phyloP scores from a whole-genome alignment of 2,888 invertebrate species.

The Meiosimyza decipiens region DNA sequence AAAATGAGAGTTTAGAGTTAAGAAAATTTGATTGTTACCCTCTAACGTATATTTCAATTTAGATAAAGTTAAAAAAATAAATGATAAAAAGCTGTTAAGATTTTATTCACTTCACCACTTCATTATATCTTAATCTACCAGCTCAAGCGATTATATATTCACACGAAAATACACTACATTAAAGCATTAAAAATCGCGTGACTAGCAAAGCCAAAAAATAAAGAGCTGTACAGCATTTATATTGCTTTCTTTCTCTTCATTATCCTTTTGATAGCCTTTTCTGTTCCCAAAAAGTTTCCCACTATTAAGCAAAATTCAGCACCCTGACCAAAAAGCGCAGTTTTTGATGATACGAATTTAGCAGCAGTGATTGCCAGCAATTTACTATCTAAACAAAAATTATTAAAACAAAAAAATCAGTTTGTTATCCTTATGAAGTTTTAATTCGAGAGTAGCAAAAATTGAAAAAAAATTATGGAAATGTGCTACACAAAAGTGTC shows the following conservation, averaged over 20 bases:
- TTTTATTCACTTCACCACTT: no score
- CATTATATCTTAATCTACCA: no score
- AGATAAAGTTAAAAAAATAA: no score
- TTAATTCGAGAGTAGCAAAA: not conserved
- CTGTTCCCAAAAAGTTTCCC: conserved; percentile 12
- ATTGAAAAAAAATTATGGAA: not conserved
- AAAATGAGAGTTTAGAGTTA: no score
- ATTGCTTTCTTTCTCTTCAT: not conserved
- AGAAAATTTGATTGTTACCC: no score
- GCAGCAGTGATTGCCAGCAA: conserved; percentile 24
- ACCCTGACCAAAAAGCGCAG: not conserved
- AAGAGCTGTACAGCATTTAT: not conserved
- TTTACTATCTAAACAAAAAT: conserved; percentile 28
- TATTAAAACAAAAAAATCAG: conserved; percentile 1
- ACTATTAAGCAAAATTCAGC: conserved; percentile 16
- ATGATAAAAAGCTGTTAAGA: no score
- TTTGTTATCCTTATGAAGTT: conserved; percentile 1
- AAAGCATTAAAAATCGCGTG: conserved; percentile 22
- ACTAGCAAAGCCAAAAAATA: not conserved
- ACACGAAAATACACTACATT: not conserved
- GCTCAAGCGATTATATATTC: no score
- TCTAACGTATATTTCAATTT: no score
- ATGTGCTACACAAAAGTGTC: conserved; percentile 9
- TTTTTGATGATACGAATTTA: conserved; percentile 25
- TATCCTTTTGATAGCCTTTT: not conserved